Evolutionary conservation across 2,113 vertebrate species (phyloP).

Genomic region (Hucho hucho): DNA sequence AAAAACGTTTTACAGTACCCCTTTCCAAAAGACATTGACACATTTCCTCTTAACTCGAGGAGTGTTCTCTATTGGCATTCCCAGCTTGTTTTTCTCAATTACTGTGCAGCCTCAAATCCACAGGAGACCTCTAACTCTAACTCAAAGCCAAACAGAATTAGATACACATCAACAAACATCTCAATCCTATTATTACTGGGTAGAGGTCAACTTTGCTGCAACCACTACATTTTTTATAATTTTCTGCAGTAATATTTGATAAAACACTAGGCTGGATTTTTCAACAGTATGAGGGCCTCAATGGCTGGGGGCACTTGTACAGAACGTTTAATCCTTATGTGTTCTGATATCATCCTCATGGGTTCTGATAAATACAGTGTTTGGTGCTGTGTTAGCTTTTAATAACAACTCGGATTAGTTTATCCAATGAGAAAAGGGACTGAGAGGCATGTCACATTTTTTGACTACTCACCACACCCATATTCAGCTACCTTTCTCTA

Average conservation of each 20-base stretch:
- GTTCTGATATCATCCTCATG: too few species aligned
- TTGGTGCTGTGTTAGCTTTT: neutral
- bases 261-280: too few species aligned
- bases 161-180: slow-evolving; percentile 6
- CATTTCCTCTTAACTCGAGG: neutral
- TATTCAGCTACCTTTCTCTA: too few species aligned
- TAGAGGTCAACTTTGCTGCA: slow-evolving; percentile 13
- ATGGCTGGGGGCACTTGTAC: too few species aligned
- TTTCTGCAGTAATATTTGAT: too few species aligned
- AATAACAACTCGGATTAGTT: neutral
- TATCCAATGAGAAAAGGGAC: neutral
- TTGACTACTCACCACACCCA: too few species aligned
- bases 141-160: neutral
- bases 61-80: neutral
- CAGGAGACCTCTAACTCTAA: slow-evolving; percentile 12
- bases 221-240: neutral
- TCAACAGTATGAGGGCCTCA: too few species aligned
- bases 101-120: slow-evolving; percentile 18
- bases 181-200: slow-evolving; percentile 5
- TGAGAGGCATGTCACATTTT: too few species aligned
- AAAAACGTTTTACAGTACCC: too few species aligned
- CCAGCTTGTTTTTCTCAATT: neutral
- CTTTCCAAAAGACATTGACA: neutral
- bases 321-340: too few species aligned
- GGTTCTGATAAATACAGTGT: neutral